Evolutionary conservation across 2,888 invertebrate species (phyloP).

Genomic region (Trichogramma evanescens): DNA sequence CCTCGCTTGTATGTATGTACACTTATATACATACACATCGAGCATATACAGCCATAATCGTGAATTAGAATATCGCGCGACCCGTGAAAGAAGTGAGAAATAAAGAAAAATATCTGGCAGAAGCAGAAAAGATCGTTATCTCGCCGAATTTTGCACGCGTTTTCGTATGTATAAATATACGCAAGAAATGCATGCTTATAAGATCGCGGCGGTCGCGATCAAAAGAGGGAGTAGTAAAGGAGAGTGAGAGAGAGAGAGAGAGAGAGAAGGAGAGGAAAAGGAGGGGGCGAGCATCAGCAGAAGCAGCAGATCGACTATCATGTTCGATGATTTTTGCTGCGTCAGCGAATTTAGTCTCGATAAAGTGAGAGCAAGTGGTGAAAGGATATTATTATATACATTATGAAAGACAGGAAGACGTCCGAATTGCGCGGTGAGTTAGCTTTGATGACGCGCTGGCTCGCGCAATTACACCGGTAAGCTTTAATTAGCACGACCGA

Average conservation of each 20-base stretch:
- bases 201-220: conserved; percentile 7
- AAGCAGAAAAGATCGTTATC: conserved; percentile 18
- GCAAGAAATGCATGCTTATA: background rate
- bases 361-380: too few species aligned
- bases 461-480: too few species aligned
- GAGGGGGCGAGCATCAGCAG: conserved; percentile 8
- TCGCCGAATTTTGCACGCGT: conserved; percentile 20
- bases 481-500: too few species aligned
- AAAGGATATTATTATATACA: too few species aligned
- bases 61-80: conserved; percentile 31
- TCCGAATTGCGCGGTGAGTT: too few species aligned
- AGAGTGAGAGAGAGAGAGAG: background rate
- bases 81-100: background rate
- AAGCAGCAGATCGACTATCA: conserved; percentile 12
- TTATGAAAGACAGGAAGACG: too few species aligned
- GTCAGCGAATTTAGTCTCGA: too few species aligned
- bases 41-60: conserved; percentile 19
- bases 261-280: background rate
- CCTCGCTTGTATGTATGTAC: too few species aligned
- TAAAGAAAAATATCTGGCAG: background rate
- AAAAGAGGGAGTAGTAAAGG: conserved; percentile 10
- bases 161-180: conserved; percentile 20
- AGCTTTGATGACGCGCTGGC: too few species aligned
- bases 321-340: too few species aligned
- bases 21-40: too few species aligned